Evolutionary conservation across 2,888 invertebrate species (phyloP).

Genomic region (Aradus depressus): DNA sequence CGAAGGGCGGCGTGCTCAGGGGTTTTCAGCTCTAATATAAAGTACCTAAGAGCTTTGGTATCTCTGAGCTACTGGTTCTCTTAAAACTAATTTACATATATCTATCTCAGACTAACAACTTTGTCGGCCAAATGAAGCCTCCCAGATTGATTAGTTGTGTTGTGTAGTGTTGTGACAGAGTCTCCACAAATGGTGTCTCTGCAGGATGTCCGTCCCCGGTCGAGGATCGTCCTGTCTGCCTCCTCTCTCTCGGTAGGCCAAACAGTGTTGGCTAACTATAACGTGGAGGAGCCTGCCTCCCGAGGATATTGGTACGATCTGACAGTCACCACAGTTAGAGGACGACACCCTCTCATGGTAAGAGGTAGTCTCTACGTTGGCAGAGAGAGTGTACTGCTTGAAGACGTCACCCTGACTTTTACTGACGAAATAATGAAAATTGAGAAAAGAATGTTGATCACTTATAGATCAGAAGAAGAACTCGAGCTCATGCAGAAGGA

Average conservation of each 20-base stretch:
- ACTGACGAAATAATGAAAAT: conserved; percentile 55
- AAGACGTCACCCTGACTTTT: conserved; percentile 41
- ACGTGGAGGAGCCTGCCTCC: conserved; percentile 53
- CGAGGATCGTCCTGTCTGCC: conserved; percentile 44
- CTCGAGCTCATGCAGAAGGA: conserved; percentile 31
- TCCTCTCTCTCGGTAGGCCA: conserved; percentile 47
- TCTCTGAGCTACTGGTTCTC: too few relatives aligned
- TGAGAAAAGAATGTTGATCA: conserved; percentile 43
- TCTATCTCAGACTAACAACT: too few relatives aligned
- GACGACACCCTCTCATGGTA: conserved; percentile 39
- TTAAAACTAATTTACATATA: too few relatives aligned
- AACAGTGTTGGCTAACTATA: conserved; percentile 61
- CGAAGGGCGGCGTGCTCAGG: too few relatives aligned
- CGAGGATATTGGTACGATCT: conserved; percentile 55
- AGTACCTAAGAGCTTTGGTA: too few relatives aligned
- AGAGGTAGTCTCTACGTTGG: conserved; percentile 50
- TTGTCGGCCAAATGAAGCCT: too few relatives aligned
- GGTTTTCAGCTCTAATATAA: too few relatives aligned
- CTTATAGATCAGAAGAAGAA: conserved; percentile 40
- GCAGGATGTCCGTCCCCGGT: conserved; percentile 55
- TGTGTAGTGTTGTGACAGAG: too few relatives aligned
- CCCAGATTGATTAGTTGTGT: too few relatives aligned
- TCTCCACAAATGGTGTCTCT: conserved; percentile 13
- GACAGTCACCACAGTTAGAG: conserved; percentile 35
- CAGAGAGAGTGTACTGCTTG: conserved; percentile 32